These are phyloP conservation scores for Teleogryllus oceanicus DNA, from an alignment of 2,888 invertebrate species.

Conservation along the genomic window DNA sequence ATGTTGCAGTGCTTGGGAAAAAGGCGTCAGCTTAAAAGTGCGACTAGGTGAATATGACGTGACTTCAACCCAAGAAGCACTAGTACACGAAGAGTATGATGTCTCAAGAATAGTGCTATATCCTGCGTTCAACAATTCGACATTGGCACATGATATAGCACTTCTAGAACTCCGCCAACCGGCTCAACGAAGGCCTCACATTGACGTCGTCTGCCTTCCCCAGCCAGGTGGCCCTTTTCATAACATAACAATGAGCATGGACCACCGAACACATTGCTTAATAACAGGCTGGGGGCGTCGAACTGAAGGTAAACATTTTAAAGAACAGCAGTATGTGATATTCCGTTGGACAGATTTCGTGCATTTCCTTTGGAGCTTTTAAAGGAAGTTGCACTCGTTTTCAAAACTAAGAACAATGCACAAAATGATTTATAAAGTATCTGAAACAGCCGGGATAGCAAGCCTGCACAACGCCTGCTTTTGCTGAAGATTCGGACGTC, in stretches of 20 bases:
- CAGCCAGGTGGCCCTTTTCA: slow-evolving; percentile 32
- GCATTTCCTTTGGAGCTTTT: not conserved
- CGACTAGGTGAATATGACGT: slow-evolving; percentile 49
- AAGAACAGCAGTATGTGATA: too few relatives aligned
- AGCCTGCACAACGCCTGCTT: too few relatives aligned
- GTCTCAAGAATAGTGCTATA: slow-evolving; percentile 42
- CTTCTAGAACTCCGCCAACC: slow-evolving; percentile 43
- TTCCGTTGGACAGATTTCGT: not conserved
- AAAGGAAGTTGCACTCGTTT: too few relatives aligned
- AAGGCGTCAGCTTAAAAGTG: slow-evolving; percentile 43
- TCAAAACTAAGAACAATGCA: too few relatives aligned
- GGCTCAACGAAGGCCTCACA: slow-evolving; percentile 42
- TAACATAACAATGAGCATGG: not conserved
- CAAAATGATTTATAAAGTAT: too few relatives aligned
- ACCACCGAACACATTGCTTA: slow-evolving; percentile 41
- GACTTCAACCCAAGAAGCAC: slow-evolving; percentile 44
- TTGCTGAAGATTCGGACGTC: too few relatives aligned
- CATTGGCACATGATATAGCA: slow-evolving; percentile 47
- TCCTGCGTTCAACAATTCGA: slow-evolving; percentile 45
- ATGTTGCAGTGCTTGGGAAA: not conserved
- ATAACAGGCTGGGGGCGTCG: slow-evolving; percentile 49
- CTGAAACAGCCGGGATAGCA: too few relatives aligned
- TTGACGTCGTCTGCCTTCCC: slow-evolving; percentile 46
- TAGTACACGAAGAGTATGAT: slow-evolving; percentile 46
- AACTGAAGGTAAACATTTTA: slow-evolving; percentile 43